Evolutionary conservation across 2,888 invertebrate genomes (phyloP), one percentile per base, ranked within the genome.

Genomic region (Digitonthophagus gazella): DNA sequence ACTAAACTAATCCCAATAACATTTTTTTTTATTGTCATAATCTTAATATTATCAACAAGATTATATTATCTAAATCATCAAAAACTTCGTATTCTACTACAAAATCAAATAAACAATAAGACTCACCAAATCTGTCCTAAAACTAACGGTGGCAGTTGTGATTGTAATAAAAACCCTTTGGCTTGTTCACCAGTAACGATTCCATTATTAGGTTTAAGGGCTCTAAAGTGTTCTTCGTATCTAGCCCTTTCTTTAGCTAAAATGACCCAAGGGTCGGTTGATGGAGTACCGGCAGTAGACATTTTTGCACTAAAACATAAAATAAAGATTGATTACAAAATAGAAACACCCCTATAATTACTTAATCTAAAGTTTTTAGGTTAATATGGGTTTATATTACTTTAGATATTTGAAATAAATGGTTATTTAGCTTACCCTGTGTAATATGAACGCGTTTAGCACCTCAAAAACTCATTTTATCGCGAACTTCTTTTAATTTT

Each of bases 101-200:
- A 20, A 19, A 22, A 28, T 15, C 14, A 20, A 28, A 28, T 44
- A 66, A 56, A 56, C 55, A 54, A 55, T n/a, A 64, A 66, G 4
- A 72, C 82, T 83, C 88, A 94, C 98, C 99, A 99, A 82, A 99
- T 97, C 81, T 97, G 93, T 2, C 97, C 98, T 58, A 99, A 86
- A 66, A 96, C 85, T 2, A 90, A 86, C 0, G 97, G 95, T 3
- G 97, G 94, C 72, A 99, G 86, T 79, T 96, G 96, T 0, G 97
- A 96, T 84, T 91, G 85, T 72, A 98, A 84, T 80, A 99, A 91
- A 80, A 98, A 96, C 65, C 93, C 90, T 83, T 97, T 95, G 0
- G 97, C 98, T 80, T 96, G 96, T 68, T 92, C 93, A 0, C 96
- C 98, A 15, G 95, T 95, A 11, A 98, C 90, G 76, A 92, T 89